Conservation (phyloP, 1,140 invertebrate species). For the Zophobas atratus region DNA sequence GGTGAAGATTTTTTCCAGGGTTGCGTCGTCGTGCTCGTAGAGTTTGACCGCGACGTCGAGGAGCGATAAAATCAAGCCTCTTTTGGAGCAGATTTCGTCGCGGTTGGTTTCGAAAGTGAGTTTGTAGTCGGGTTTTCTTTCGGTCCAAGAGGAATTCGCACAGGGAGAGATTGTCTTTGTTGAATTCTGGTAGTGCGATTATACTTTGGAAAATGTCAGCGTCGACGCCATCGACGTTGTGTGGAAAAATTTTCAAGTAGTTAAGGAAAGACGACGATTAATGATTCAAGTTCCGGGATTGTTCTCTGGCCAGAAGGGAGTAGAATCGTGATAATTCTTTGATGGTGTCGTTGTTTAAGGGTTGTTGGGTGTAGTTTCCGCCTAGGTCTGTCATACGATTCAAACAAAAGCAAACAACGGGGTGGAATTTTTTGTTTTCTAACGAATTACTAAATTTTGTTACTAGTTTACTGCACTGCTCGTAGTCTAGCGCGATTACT, state of each 20-base stretch:
- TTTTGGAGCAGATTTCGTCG: slow-evolving; percentile 66
- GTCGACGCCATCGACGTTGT: slow-evolving; percentile 69
- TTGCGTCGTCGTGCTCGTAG: slow-evolving; percentile 65
- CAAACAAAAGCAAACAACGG: slow-evolving; percentile 50
- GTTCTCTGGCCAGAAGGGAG: slow-evolving; percentile 19
- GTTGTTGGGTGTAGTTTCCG: slow-evolving; percentile 47
- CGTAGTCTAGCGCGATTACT: slow-evolving; percentile 49
- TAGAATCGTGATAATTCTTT: slow-evolving; percentile 45
- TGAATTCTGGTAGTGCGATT: slow-evolving; percentile 59
- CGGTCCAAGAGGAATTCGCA: slow-evolving; percentile 68
- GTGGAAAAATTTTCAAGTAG: slow-evolving; percentile 75
- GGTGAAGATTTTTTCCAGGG: slow-evolving; percentile 70
- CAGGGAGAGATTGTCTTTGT: slow-evolving; percentile 40
- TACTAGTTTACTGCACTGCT: slow-evolving; percentile 46
- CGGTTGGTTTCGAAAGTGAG: slow-evolving; percentile 69
- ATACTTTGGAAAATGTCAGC: slow-evolving; percentile 70
- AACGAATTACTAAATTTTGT: slow-evolving; percentile 19
- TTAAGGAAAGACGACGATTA: slow-evolving; percentile 54
- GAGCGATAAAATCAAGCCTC: slow-evolving; percentile 74
- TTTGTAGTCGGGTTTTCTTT: slow-evolving; percentile 67
- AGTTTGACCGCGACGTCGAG: slow-evolving; percentile 69
- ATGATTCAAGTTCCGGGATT: slow-evolving; percentile 24
- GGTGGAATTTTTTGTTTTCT: slow-evolving; percentile 32
- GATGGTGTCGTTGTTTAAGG: slow-evolving; percentile 45
- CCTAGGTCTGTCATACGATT: slow-evolving; percentile 42